phyloP scores from a whole-genome alignment of 2,113 vertebrate species.

The Grammomys dolichurus region DNA sequence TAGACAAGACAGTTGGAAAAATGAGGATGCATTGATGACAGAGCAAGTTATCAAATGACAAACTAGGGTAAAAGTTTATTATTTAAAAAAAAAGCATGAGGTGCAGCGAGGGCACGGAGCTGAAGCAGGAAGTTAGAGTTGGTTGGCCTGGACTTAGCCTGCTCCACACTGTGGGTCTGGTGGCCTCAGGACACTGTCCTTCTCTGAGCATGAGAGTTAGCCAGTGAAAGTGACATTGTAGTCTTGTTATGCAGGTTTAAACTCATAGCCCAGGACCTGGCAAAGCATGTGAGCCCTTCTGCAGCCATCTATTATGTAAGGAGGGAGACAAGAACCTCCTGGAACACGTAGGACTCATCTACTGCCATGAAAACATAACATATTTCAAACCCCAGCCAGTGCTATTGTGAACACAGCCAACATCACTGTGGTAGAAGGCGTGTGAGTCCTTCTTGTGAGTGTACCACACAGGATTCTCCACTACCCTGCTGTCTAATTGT shows the following conservation, averaged over 20 bases:
- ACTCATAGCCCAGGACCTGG: background rate
- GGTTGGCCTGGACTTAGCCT: no score
- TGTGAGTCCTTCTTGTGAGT: background rate
- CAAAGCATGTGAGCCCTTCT: accelerated
- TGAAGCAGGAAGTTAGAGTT: background rate
- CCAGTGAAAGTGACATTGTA: background rate
- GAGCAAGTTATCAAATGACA: background rate
- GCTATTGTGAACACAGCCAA: background rate
- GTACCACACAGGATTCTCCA: accelerated
- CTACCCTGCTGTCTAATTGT: background rate
- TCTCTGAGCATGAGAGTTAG: background rate
- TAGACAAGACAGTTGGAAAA: background rate
- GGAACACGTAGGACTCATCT: background rate
- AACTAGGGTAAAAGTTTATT: background rate
- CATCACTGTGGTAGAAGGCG: background rate
- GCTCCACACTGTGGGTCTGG: background rate
- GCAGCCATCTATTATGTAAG: background rate
- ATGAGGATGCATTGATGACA: background rate
- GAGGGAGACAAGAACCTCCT: background rate
- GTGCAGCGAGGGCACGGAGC: no score
- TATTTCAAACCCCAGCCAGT: background rate
- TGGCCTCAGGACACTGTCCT: background rate
- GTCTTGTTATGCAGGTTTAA: background rate
- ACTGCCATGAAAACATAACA: background rate
- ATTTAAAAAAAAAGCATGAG: background rate